Base-by-base conservation (phyloP, 2,888 invertebrate species). In the Electrophaes corylata region DNA sequence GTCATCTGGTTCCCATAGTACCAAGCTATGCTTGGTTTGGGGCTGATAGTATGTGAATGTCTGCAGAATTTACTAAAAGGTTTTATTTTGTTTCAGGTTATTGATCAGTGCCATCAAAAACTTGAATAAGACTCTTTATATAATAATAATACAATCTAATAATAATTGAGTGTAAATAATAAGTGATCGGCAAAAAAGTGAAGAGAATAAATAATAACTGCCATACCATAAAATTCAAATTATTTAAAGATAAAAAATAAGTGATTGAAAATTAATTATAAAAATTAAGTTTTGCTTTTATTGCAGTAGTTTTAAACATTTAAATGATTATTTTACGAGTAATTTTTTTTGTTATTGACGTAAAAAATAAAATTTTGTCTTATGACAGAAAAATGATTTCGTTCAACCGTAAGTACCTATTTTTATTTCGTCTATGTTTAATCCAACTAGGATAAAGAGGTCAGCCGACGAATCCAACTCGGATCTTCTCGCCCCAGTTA, bases 351-450 rank as follows among this genome's bases (percentile, higher is more conserved):
- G n/a, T 20, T 23, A 12, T 20, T 23, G 20, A 18, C n/a, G 3
- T 46, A 3, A 33, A 8, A n/a, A 46, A 46, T 37, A 23, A 26
- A 16, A 23, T 16, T 1, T 3, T 39, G 1, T 16, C 26, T 3
- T 14, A 48, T 8, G 14, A 12, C 16, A 37, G 37, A 26, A 48
- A 26, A 48, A 48, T 26, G 48, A 16, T 37, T n/a, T 4, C 37
- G 0, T 6, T 39, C 5, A 48, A n/a, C 3, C 48, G 48, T 48
- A 18, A 48, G 48, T 48, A 48, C 16, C n/a, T 37, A 18, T 23
- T 41, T 20, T 12, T 41, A 40, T n/a, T 18, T 39, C 11, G 10
- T 11, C 18, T 2, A 1, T 14, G 16, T 2, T 14, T n/a, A 19
- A 37, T 6, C 3, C 1, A 31, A n/a, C 11, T n/a, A 33, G 33